Evolutionary conservation across 2,888 invertebrate genomes (phyloP).

Genomic region (Acronicta alni): DNA sequence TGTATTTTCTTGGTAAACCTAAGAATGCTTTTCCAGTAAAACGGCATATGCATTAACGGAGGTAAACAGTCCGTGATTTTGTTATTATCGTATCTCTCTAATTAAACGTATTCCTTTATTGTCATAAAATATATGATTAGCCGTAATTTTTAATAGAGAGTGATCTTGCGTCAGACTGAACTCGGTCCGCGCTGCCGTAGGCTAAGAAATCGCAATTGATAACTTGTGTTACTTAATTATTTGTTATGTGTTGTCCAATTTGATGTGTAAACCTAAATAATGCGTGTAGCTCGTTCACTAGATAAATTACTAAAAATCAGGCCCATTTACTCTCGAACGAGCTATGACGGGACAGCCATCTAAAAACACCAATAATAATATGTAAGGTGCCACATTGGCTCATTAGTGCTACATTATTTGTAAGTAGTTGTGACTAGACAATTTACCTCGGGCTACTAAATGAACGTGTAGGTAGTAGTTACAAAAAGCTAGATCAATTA

Average conservation of each 20-base stretch:
- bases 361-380: slow-evolving; percentile 41
- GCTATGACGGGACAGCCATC: slow-evolving; percentile 31
- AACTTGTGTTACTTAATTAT: slow-evolving; percentile 57
- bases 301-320: slow-evolving; percentile 14
- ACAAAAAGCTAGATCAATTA: slow-evolving; percentile 62
- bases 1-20: slow-evolving; percentile 25
- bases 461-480: slow-evolving; percentile 59
- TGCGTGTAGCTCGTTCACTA: slow-evolving; percentile 30
- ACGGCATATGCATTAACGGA: slow-evolving; percentile 35
- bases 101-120: slow-evolving; percentile 13
- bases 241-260: slow-evolving; percentile 49
- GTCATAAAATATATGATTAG: slow-evolving; percentile 39
- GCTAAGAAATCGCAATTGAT: slow-evolving; percentile 52
- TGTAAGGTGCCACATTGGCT: slow-evolving; percentile 76
- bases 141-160: slow-evolving; percentile 21
- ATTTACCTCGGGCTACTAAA: slow-evolving; percentile 50
- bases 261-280: slow-evolving; percentile 30
- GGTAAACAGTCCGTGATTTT: slow-evolving; percentile 13
- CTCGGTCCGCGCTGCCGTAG: slow-evolving; percentile 58
- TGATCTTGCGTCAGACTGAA: slow-evolving; percentile 44
- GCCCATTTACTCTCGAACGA: slow-evolving; percentile 26
- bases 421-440: slow-evolving; percentile 63
- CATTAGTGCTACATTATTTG: slow-evolving; percentile 54
- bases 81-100: slow-evolving; percentile 9
- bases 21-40: slow-evolving; percentile 18